Evolutionary conservation across 2,888 invertebrate genomes (phyloP).

Genomic region (Blastobasis adustella): DNA sequence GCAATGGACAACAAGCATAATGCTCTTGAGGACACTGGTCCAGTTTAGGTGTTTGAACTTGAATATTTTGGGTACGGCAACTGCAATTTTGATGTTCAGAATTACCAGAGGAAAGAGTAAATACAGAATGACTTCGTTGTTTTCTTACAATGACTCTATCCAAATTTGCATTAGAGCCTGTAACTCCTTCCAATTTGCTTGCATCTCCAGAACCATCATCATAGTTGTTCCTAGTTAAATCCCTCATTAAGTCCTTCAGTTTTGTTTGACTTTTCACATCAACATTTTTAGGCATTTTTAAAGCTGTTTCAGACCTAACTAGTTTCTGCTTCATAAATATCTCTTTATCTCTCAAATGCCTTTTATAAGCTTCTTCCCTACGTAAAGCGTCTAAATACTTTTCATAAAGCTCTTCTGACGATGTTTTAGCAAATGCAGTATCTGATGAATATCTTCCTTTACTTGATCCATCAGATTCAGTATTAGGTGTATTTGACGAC

Average conservation of each 20-base stretch:
- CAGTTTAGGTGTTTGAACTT: too few relatives aligned
- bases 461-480: slow-evolving; percentile 52
- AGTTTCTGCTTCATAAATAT: slow-evolving; percentile 57
- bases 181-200: slow-evolving; percentile 54
- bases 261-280: slow-evolving; percentile 34
- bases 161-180: slow-evolving; percentile 29
- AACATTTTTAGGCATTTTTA: slow-evolving; percentile 27
- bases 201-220: slow-evolving; percentile 66
- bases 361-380: slow-evolving; percentile 54
- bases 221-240: slow-evolving; percentile 60
- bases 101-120: slow-evolving; percentile 57
- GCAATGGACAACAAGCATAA: slow-evolving; percentile 45
- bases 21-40: slow-evolving; percentile 17
- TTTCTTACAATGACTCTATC: slow-evolving; percentile 29
- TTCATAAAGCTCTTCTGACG: slow-evolving; percentile 59
- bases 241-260: slow-evolving; percentile 55
- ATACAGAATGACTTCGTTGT: slow-evolving; percentile 61
- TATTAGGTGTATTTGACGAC: slow-evolving; percentile 33
- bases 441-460: slow-evolving; percentile 47
- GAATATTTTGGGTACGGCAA: too few relatives aligned
- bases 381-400: slow-evolving; percentile 56
- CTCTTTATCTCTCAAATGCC: slow-evolving; percentile 56
- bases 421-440: slow-evolving; percentile 38
- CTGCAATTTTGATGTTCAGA: slow-evolving; percentile 14
- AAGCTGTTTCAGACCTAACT: slow-evolving; percentile 40